Conservation (phyloP, 2,797 vertebrate species). For the Silurus lanzhouensis region DNA sequence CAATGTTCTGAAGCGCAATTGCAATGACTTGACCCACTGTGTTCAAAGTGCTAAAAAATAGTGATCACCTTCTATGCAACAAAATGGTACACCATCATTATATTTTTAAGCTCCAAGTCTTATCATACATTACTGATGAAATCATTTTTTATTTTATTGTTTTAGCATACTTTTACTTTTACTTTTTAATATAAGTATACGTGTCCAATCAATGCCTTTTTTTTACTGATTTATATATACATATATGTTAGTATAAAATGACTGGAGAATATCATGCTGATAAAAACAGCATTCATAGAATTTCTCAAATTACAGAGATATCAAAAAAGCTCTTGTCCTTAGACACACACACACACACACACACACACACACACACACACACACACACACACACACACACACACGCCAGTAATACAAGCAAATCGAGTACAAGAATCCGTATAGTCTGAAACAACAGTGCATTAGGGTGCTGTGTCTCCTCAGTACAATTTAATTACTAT, state of each 20-base stretch:
- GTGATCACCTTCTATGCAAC: slow-evolving; percentile 18
- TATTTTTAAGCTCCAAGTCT: slow-evolving; percentile 48
- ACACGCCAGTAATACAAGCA: not conserved
- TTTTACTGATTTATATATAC: not conserved
- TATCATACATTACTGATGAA: slow-evolving; percentile 34
- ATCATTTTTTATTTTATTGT: not conserved
- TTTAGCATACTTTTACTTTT: not conserved
- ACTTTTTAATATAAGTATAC: not conserved
- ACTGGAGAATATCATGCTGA: not conserved
- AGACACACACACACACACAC: no score
- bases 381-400: no score
- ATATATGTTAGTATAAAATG: not conserved
- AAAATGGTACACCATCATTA: slow-evolving; percentile 15
- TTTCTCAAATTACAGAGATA: not conserved
- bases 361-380: no score
- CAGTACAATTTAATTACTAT: not conserved
- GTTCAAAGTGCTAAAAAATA: not conserved
- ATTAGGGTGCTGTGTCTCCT: slow-evolving; percentile 7
- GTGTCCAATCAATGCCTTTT: slow-evolving; percentile 4
- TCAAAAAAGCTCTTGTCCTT: not conserved
- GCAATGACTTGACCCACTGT: slow-evolving; percentile 14
- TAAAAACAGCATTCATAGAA: not conserved
- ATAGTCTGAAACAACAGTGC: not conserved
- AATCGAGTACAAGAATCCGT: not conserved
- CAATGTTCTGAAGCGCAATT: not conserved